phyloP scores from a whole-genome alignment of 2,113 vertebrate species.

The Vulpes lagopus region DNA sequence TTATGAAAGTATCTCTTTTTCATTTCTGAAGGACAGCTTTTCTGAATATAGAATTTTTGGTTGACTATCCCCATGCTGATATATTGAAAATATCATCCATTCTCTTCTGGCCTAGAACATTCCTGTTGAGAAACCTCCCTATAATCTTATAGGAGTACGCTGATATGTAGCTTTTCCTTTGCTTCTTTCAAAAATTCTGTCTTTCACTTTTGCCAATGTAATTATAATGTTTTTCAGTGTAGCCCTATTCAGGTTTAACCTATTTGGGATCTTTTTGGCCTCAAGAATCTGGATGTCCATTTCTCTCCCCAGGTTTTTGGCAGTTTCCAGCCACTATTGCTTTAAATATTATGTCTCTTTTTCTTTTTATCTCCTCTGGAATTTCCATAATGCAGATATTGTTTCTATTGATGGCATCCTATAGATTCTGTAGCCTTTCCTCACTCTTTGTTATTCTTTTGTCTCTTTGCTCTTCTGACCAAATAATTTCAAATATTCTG shows the following conservation, averaged over 20 bases:
- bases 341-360: not conserved
- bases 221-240: not conserved
- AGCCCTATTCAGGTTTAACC: not conserved
- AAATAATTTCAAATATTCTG: not conserved
- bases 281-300: not conserved
- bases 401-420: not conserved
- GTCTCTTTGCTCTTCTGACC: not conserved
- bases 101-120: not conserved
- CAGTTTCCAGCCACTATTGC: not conserved
- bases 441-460: not conserved
- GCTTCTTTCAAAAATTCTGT: not conserved
- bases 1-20: not conserved
- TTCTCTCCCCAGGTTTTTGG: not conserved
- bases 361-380: not conserved
- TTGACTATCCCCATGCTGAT: not conserved
- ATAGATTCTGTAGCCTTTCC: not conserved
- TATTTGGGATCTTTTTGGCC: not conserved
- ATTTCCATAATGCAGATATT: not conserved
- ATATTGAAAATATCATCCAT: not conserved
- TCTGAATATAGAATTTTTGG: not conserved
- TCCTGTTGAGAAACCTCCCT: not conserved
- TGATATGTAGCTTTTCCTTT: not conserved
- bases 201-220: not conserved
- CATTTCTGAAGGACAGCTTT: not conserved
- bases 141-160: not conserved